phyloP scores from a whole-genome alignment of 2,797 vertebrate genomes.

The Eulemur rubriventer region DNA sequence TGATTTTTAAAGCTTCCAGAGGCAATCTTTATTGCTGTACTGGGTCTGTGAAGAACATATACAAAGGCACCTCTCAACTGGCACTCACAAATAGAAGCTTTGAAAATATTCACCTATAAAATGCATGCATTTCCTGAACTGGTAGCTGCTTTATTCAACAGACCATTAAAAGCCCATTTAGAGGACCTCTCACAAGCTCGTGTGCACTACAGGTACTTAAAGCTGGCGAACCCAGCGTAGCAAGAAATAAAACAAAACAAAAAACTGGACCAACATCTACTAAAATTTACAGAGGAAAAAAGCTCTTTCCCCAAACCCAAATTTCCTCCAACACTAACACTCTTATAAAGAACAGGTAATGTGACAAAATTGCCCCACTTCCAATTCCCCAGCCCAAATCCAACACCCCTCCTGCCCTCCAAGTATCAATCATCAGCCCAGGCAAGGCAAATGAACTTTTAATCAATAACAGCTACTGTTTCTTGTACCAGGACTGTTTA shows the following conservation, averaged over 20 bases:
- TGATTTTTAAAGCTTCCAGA: constrained; percentile 29
- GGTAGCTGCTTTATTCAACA: constrained; percentile 79
- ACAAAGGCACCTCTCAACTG: constrained; percentile 46
- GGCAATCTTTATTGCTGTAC: constrained; percentile 18
- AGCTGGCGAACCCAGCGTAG: not conserved
- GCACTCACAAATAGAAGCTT: constrained; percentile 62
- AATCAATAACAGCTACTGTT: constrained; percentile 89
- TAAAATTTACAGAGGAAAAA: constrained; percentile 74
- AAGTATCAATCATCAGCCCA: constrained; percentile 85
- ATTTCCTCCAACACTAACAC: constrained; percentile 80
- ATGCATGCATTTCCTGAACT: constrained; percentile 44
- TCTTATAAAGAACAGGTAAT: constrained; percentile 83
- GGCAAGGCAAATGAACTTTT: constrained; percentile 87
- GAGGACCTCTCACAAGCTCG: constrained; percentile 72
- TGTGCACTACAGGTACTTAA: constrained; percentile 58
- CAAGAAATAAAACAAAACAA: constrained; percentile 53
- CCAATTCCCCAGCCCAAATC: constrained; percentile 75
- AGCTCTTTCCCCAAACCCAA: constrained; percentile 62
- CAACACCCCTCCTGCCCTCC: constrained; percentile 78
- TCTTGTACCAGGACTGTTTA: constrained; percentile 87
- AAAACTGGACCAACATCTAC: constrained; percentile 45
- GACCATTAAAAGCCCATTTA: constrained; percentile 81
- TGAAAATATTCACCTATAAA: constrained; percentile 75
- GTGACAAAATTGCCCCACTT: constrained; percentile 72
- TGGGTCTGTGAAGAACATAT: constrained; percentile 9